Evolutionary conservation across 1,140 invertebrate genomes (phyloP).

Genomic region (Aphis craccivora): DNA sequence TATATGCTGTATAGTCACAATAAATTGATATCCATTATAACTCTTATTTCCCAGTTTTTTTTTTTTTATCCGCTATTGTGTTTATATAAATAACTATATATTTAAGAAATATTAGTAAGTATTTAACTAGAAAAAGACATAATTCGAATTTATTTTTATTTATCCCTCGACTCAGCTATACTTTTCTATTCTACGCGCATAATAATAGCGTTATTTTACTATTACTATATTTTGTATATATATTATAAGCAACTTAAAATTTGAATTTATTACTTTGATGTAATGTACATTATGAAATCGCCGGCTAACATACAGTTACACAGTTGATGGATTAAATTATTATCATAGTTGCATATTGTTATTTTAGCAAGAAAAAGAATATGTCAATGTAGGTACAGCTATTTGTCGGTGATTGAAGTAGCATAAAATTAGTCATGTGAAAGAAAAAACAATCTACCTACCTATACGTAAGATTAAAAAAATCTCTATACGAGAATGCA

Average conservation of each 20-base stretch:
- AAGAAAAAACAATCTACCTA: not conserved
- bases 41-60: not conserved
- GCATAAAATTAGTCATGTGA: not conserved
- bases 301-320: not conserved
- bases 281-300: not conserved
- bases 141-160: not conserved
- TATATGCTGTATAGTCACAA: not conserved
- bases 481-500: not conserved
- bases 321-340: not conserved
- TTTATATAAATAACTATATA: not conserved
- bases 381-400: not conserved
- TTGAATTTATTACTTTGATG: not conserved
- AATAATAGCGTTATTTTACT: no score
- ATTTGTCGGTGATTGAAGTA: not conserved
- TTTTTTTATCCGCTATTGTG: not conserved
- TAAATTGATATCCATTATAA: no score
- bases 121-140: not conserved
- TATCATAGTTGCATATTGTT: not conserved
- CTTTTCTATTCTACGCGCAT: no score
- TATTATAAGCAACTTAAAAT: not conserved
- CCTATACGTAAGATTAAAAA: not conserved
- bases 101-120: not conserved
- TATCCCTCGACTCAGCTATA: not conserved
- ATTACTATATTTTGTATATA: not conserved
- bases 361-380: not conserved